These are phyloP conservation scores for Dasysyrphus albostriatus DNA, from an alignment of 2,888 invertebrate species.

Conservation along the genomic window DNA sequence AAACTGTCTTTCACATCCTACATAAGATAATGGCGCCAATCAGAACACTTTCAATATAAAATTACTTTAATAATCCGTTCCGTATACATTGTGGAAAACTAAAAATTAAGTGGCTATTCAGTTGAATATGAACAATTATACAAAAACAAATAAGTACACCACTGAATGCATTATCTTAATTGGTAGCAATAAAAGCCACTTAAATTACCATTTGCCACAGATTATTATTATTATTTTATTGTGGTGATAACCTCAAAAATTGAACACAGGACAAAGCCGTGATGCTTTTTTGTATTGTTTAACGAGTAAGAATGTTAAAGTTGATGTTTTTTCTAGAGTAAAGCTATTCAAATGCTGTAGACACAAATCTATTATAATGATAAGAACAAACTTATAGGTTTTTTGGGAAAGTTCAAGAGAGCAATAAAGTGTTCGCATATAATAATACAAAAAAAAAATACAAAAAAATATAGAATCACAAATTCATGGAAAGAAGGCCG, in stretches of 20 bases:
- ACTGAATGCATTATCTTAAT: slow-evolving; percentile 65
- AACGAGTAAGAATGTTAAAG: neutral
- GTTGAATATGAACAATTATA: neutral
- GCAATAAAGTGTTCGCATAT: neutral
- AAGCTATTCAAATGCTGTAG: neutral
- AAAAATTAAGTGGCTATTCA: neutral
- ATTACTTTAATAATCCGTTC: too few species aligned
- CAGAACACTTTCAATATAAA: too few species aligned
- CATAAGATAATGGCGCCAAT: too few species aligned
- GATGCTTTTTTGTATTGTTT: neutral
- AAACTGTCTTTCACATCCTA: too few species aligned
- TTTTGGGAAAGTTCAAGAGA: slow-evolving; percentile 1
- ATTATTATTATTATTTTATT: slow-evolving; percentile 65
- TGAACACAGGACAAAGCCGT: slow-evolving; percentile 21
- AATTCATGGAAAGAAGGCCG: neutral
- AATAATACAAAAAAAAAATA: neutral
- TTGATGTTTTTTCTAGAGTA: too few species aligned
- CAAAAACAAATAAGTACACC: neutral
- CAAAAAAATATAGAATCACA: neutral
- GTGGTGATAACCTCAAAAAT: slow-evolving; percentile 51
- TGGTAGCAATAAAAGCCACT: slow-evolving; percentile 69
- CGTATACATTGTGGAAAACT: neutral
- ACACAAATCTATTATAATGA: neutral
- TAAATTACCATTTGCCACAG: slow-evolving; percentile 72
- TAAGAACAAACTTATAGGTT: neutral